Base-by-base conservation (phyloP, 2,888 invertebrate genomes). In the Archips crataeganus region DNA sequence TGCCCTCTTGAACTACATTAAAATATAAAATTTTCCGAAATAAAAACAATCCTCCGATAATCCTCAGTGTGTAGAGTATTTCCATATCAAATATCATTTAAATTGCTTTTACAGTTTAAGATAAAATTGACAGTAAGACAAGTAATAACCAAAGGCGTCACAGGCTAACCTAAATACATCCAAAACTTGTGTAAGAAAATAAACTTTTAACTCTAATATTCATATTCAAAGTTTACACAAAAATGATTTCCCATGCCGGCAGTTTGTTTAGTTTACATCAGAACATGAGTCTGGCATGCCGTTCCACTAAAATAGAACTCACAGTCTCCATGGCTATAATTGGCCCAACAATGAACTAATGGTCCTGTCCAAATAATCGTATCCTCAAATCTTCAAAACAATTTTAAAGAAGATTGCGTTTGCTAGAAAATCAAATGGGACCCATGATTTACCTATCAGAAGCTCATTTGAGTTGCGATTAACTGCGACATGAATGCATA, bases 281-380 rank as follows among this genome's bases (percentile, higher is more conserved):
- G 72, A 71, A 72, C 75, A 75, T 61, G 70, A 61, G 45, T 71
- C 75, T 78, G 74, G 78, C 77, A 78, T 71, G 74, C 75, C 65
- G 65, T 76, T 74, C 71, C 62, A 76, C 79, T 64, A 69, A 80
- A 80, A 82, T 80, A 81, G 80, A 78, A 75, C 62, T 57, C n/a
- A 15, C 59, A 65, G 54, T 54, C 15, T 34, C 36, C 34, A 45
- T 63, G n/a, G 10, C 49, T 42, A 23, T 51, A 49, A 68, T 13
- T 13, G n/a, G 5, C 3, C 47, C n/a, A n/a, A 13, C 47, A n/a
- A n/a, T 3, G 13, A 13, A 13, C 2, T 13, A 49, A 3, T 49
- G n/a, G 49, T 49, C n/a, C n/a, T 5, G n/a, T 49, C n/a, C 49
- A 49, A 47, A 11, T 10, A 47, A 49, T 6, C 13, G 13, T n/a